These are phyloP conservation scores for Zosterops japonicus DNA, from an alignment of 2,113 vertebrate species.

Conservation along the genomic window DNA sequence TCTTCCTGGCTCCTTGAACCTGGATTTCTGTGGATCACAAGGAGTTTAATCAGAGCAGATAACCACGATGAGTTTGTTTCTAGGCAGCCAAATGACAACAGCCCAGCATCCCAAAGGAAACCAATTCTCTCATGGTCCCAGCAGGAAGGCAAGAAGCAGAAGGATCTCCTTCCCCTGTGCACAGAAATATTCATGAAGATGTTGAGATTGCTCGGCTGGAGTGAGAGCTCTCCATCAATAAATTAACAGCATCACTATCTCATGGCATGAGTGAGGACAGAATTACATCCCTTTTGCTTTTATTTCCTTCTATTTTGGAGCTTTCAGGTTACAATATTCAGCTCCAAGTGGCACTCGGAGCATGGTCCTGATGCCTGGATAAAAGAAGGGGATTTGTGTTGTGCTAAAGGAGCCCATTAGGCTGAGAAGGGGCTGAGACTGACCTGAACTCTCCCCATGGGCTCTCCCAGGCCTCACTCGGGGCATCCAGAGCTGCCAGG, in stretches of 20 bases:
- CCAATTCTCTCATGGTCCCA: background rate
- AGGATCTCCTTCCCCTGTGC: background rate
- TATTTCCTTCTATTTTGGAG: slow-evolving; percentile 36
- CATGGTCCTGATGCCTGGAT: background rate
- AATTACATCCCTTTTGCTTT: slow-evolving; percentile 16
- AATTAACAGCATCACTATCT: slow-evolving; percentile 26
- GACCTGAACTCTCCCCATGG: background rate
- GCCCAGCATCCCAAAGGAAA: background rate
- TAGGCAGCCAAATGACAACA: background rate
- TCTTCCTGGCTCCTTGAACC: background rate
- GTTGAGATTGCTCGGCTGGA: background rate
- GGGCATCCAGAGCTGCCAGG: background rate
- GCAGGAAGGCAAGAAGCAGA: background rate
- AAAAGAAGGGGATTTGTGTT: background rate
- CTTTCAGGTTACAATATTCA: background rate
- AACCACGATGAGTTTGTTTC: background rate
- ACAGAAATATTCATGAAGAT: slow-evolving; percentile 59
- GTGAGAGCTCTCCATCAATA: slow-evolving; percentile 43
- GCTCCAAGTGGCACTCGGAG: background rate
- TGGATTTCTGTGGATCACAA: background rate
- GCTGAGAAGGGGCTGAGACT: background rate
- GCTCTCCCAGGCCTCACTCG: no score
- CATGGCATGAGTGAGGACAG: background rate
- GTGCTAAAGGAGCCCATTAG: slow-evolving; percentile 1
- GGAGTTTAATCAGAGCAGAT: background rate